phyloP scores from a whole-genome alignment of 2,888 invertebrate genomes.

The Hyppa rectilinea region DNA sequence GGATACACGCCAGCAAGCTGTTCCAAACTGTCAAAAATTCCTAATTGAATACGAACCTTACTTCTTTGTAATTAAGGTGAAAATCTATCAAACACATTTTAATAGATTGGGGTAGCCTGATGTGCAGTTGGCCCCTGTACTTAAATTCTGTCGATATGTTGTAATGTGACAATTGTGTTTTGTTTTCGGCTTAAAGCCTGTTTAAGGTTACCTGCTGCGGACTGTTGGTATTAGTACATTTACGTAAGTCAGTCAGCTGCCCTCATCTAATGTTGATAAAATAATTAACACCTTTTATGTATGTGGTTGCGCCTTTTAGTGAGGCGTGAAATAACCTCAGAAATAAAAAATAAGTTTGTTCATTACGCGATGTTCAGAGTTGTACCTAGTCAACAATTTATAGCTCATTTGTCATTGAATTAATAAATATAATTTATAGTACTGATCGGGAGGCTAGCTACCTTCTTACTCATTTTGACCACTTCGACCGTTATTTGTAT shows the following conservation, averaged over 20 bases:
- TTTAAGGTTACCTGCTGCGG: background rate
- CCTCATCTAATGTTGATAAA: slow-evolving; percentile 5
- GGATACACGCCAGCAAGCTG: too few relatives aligned
- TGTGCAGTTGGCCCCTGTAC: too few relatives aligned
- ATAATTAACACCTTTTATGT: slow-evolving; percentile 18
- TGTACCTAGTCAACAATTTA: background rate
- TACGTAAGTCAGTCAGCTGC: background rate
- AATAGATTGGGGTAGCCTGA: too few relatives aligned
- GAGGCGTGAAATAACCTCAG: background rate
- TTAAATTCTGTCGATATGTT: background rate
- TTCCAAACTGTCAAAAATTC: too few relatives aligned
- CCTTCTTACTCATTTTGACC: background rate
- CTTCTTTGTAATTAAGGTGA: too few relatives aligned
- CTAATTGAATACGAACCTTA: too few relatives aligned
- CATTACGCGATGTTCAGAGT: background rate
- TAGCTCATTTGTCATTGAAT: slow-evolving; percentile 5
- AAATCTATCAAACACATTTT: too few relatives aligned
- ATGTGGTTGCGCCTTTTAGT: background rate
- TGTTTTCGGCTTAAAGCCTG: background rate
- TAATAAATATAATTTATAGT: slow-evolving; percentile 10
- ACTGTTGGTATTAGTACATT: too few relatives aligned
- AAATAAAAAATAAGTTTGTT: background rate
- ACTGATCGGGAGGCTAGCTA: background rate
- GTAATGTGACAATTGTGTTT: background rate
- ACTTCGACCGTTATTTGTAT: too few relatives aligned